Conservation (phyloP, 2,888 invertebrate genomes). For the Philereme vetulata region DNA sequence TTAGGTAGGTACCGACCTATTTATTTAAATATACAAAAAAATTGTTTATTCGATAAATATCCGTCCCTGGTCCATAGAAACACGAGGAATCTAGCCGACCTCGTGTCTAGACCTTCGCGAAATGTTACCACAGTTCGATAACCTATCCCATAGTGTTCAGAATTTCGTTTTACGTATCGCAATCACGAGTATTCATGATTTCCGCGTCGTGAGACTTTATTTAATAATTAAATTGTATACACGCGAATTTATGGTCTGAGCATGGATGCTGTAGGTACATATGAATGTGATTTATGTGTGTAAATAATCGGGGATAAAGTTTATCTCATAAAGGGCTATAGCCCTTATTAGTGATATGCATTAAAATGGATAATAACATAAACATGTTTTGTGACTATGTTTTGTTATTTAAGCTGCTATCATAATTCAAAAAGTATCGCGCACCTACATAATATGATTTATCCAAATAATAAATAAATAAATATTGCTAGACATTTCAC, state of each 20-base stretch:
- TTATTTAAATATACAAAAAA: too few relatives aligned
- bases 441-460: too few relatives aligned
- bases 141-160: constrained; percentile 72
- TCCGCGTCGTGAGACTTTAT: constrained; percentile 73
- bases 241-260: constrained; percentile 56
- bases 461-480: too few relatives aligned
- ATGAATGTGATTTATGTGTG: constrained; percentile 47
- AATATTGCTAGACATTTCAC: too few relatives aligned
- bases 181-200: constrained; percentile 67
- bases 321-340: background rate
- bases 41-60: too few relatives aligned
- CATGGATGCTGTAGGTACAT: background rate
- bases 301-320: constrained; percentile 38
- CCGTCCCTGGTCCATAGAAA: too few relatives aligned
- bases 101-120: constrained; percentile 77
- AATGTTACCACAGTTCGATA: constrained; percentile 77
- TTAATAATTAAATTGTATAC: constrained; percentile 64
- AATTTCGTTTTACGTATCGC: constrained; percentile 76
- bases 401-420: too few relatives aligned
- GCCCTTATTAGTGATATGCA: too few relatives aligned
- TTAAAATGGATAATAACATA: too few relatives aligned
- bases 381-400: too few relatives aligned
- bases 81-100: constrained; percentile 51
- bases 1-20: too few relatives aligned
- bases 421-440: too few relatives aligned